These are phyloP conservation scores for Glyptemys insculpta DNA, from an alignment of 2,797 vertebrate species.

Conservation along the genomic window DNA sequence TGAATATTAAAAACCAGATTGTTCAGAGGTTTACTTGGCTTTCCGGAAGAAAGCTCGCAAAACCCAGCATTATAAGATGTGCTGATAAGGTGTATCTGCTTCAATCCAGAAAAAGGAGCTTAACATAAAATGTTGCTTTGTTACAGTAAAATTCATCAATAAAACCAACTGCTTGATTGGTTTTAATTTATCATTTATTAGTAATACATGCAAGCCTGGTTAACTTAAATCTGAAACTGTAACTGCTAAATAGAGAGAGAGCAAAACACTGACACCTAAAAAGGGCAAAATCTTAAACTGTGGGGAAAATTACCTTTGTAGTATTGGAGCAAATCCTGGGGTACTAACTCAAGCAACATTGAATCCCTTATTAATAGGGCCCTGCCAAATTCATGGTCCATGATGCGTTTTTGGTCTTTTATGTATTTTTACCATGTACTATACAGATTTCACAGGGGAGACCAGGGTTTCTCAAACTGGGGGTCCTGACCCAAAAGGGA, in stretches of 20 bases:
- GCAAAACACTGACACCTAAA: not conserved
- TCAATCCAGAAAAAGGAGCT: not conserved
- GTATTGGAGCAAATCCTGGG: not conserved
- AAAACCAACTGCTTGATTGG: not conserved
- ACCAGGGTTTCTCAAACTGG: too few relatives aligned
- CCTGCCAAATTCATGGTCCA: too few relatives aligned
- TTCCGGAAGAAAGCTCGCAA: not conserved
- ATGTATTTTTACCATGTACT: too few relatives aligned
- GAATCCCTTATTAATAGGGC: not conserved
- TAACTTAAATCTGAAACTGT: not conserved
- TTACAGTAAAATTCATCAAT: not conserved
- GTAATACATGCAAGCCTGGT: not conserved
- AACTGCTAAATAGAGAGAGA: not conserved
- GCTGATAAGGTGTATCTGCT: not conserved
- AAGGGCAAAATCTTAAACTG: rapidly evolving
- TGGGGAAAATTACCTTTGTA: not conserved
- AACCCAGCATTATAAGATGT: not conserved
- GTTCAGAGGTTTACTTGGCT: not conserved
- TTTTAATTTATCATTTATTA: conserved; percentile 32
- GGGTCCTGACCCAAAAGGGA: too few relatives aligned
- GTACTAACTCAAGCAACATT: not conserved
- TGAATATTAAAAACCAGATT: not conserved
- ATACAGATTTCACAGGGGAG: too few relatives aligned
- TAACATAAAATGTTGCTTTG: not conserved
- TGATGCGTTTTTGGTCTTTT: too few relatives aligned